Conservation (phyloP, 2,797 vertebrate genomes). For the Tolypeutes matacus region DNA sequence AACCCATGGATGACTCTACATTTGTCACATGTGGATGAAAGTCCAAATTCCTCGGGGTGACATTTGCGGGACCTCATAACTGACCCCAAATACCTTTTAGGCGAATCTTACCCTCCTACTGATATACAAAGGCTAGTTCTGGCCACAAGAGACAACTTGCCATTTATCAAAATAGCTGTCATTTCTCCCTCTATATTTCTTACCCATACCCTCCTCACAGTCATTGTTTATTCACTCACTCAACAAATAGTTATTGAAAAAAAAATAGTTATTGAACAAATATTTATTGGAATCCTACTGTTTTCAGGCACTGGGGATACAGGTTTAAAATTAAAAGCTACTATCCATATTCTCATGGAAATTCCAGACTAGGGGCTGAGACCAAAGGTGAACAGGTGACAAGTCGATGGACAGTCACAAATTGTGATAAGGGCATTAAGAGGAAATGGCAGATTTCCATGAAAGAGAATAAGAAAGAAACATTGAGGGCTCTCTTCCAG, state of each 20-base stretch:
- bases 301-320: no score
- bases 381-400: no score
- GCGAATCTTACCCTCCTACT: background rate
- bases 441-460: no score
- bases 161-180: fast-evolving
- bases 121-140: background rate
- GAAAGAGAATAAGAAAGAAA: background rate
- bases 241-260: background rate
- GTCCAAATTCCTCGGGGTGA: no score
- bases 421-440: fast-evolving
- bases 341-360: fast-evolving
- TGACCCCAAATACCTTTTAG: background rate
- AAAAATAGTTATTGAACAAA: background rate
- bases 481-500: fast-evolving
- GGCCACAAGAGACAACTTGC: no score
- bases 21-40: background rate
- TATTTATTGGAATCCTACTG: no score
- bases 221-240: no score
- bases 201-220: background rate
- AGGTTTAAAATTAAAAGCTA: background rate
- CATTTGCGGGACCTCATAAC: fast-evolving
- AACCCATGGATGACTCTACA: fast-evolving
- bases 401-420: fast-evolving
- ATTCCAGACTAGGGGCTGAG: no score
- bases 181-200: background rate